Percentiles rank a stretch among this genome's conserved stretches.
Evolutionary conservation across 2,113 vertebrate genomes (phyloP).

Genomic region (Stigmatopora argus): DNA sequence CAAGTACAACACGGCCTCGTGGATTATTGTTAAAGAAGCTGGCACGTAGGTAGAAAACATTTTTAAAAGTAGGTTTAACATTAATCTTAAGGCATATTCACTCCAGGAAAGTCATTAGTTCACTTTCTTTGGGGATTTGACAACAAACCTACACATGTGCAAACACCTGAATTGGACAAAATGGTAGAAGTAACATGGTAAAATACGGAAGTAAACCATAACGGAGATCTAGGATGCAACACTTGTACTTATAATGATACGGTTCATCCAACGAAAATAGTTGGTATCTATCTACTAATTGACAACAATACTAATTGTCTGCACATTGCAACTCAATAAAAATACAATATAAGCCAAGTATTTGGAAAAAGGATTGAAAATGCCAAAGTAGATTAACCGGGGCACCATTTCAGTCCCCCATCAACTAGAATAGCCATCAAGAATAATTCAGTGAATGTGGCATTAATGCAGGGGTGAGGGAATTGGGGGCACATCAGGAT

Average conservation of each 20-base stretch:
- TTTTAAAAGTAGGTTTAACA: background rate
- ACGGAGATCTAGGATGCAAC: too few species aligned
- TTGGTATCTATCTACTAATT: too few species aligned
- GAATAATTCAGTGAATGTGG: conserved; percentile 3
- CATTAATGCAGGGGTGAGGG: background rate
- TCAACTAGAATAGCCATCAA: conserved; percentile 8
- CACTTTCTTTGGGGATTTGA: too few species aligned
- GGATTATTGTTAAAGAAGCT: background rate
- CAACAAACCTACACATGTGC: too few species aligned
- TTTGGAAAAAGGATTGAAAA: background rate
- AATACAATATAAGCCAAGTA: background rate
- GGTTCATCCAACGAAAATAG: too few species aligned
- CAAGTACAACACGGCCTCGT: background rate
- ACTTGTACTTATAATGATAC: too few species aligned
- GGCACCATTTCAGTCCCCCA: background rate
- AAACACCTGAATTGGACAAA: too few species aligned
- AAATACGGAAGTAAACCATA: too few species aligned
- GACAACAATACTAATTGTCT: background rate
- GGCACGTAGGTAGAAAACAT: background rate
- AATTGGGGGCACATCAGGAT: background rate
- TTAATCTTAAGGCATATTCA: too few species aligned
- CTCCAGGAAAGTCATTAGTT: too few species aligned
- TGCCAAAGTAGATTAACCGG: background rate
- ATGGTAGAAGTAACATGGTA: too few species aligned
- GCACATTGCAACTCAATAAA: background rate